Evolutionary conservation across 2,113 vertebrate species (phyloP).

Genomic region (Actenoides lindsayi): DNA sequence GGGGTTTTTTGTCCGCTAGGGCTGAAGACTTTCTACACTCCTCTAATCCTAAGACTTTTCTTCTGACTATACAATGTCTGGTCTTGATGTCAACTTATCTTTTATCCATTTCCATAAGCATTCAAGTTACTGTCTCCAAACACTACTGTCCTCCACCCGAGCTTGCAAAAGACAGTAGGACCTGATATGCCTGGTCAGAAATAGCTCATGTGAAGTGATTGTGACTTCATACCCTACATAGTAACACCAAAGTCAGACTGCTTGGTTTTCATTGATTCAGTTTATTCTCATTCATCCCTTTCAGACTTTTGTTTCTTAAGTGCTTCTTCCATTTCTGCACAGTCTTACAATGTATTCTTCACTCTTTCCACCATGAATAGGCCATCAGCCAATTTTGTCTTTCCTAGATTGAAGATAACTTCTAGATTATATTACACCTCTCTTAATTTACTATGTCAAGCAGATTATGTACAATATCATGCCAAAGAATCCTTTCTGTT

Average conservation of each 20-base stretch:
- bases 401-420: not conserved
- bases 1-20: not conserved
- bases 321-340: not conserved
- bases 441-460: not conserved
- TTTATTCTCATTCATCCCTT: not conserved
- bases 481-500: not conserved
- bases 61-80: not conserved
- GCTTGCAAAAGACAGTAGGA: not conserved
- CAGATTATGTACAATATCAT: not conserved
- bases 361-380: not conserved
- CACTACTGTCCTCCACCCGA: not conserved
- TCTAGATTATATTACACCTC: not conserved
- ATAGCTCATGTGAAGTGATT: not conserved
- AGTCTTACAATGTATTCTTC: not conserved
- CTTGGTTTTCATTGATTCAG: not conserved
- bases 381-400: not conserved
- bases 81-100: not conserved
- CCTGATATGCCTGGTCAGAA: not conserved
- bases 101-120: not conserved
- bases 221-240: not conserved
- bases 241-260: not conserved
- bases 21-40: not conserved
- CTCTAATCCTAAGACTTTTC: not conserved
- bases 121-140: not conserved
- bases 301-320: not conserved